Percentiles rank a stretch among this genome's conserved stretches.
These are phyloP conservation scores for Calephelis virginiensis DNA, from an alignment of 1,140 invertebrate genomes.

Conservation along the genomic window DNA sequence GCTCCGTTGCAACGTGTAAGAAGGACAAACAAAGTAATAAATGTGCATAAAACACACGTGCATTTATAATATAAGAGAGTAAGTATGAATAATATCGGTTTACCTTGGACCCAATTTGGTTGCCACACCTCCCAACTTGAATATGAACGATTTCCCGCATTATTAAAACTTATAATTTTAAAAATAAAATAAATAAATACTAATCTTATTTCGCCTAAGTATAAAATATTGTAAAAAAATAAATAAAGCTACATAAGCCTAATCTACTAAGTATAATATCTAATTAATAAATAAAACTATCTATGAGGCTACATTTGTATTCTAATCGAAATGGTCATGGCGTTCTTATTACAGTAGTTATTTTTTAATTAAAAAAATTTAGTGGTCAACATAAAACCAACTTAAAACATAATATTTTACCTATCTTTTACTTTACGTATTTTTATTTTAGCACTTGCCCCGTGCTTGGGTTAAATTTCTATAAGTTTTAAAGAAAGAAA, in stretches of 20 bases:
- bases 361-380: too few relatives aligned
- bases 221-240: slow-evolving; percentile 26
- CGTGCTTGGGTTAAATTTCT: too few relatives aligned
- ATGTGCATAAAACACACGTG: too few relatives aligned
- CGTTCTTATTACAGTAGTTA: slow-evolving; percentile 7
- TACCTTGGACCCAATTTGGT: slow-evolving; percentile 88
- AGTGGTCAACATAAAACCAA: background rate
- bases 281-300: slow-evolving; percentile 1
- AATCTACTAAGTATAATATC: slow-evolving; percentile 19
- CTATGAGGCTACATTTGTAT: background rate
- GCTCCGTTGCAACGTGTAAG: too few relatives aligned
- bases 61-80: too few relatives aligned
- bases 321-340: slow-evolving; percentile 21
- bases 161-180: slow-evolving; percentile 40
- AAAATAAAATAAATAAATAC: slow-evolving; percentile 47
- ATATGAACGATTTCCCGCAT: slow-evolving; percentile 86
- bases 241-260: slow-evolving; percentile 33
- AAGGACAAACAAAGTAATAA: too few relatives aligned
- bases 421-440: too few relatives aligned
- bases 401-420: too few relatives aligned
- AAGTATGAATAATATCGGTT: background rate
- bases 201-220: background rate
- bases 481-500: too few relatives aligned
- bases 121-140: slow-evolving; percentile 88
- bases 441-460: too few relatives aligned